Evolutionary conservation across 2,113 vertebrate genomes (phyloP).

Genomic region (Rhinichthys klamathensis): DNA sequence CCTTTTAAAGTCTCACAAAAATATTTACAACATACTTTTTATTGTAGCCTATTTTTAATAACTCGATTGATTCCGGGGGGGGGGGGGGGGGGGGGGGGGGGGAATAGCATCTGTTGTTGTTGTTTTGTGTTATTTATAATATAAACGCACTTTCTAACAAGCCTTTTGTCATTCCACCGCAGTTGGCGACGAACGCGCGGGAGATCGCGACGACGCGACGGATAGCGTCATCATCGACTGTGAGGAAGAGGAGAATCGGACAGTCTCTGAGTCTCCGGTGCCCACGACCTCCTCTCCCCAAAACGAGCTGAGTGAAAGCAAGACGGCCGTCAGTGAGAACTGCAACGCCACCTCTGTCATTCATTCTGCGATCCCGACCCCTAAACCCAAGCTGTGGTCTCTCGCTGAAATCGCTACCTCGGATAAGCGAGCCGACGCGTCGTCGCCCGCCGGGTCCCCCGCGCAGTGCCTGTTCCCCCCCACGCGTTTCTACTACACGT

Average conservation of each 20-base stretch:
- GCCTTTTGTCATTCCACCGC: neutral
- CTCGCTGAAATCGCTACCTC: conserved; percentile 91
- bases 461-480: conserved; percentile 80
- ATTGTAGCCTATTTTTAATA: neutral
- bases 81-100: accelerated
- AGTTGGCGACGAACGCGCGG: conserved; percentile 48
- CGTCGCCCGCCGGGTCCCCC: conserved; percentile 75
- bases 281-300: conserved; percentile 67
- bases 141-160: neutral
- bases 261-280: conserved; percentile 56
- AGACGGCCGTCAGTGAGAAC: conserved; percentile 58
- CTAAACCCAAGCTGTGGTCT: conserved; percentile 94
- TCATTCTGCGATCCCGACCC: conserved; percentile 74
- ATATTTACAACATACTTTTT: neutral
- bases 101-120: neutral
- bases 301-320: conserved; percentile 44
- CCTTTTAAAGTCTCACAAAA: neutral
- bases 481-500: conserved; percentile 85
- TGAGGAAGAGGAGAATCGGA: conserved; percentile 73
- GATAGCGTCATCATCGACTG: conserved; percentile 72
- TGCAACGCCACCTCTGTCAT: conserved; percentile 75
- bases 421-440: conserved; percentile 72
- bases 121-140: neutral
- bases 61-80: neutral
- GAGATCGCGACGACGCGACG: conserved; percentile 58